Conservation (phyloP, 2,888 invertebrate species). For the Autographa gamma region DNA sequence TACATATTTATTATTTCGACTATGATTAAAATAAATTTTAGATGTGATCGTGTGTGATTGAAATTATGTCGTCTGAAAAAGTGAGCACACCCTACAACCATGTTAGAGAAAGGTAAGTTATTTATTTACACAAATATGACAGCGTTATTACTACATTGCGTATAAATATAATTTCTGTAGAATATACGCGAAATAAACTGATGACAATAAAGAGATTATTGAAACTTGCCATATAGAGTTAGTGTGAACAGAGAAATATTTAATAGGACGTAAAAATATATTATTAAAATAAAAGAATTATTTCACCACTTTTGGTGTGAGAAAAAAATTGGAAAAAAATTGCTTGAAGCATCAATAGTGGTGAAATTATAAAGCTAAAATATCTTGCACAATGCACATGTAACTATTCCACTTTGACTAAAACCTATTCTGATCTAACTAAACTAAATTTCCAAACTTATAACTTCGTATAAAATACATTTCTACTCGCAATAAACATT, state of each 20-base stretch:
- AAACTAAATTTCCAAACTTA: background rate
- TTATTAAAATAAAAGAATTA: constrained; percentile 18
- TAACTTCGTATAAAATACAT: background rate
- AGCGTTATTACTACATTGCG: constrained; percentile 33
- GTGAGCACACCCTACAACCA: too few species aligned
- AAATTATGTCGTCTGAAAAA: too few species aligned
- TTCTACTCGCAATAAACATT: background rate
- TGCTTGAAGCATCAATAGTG: constrained; percentile 1
- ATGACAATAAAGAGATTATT: constrained; percentile 65
- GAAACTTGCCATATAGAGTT: constrained; percentile 57
- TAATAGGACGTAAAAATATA: constrained; percentile 39
- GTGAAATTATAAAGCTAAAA: constrained; percentile 16
- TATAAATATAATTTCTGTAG: constrained; percentile 17
- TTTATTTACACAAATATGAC: background rate
- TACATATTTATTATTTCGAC: too few species aligned
- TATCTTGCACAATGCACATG: constrained; percentile 33
- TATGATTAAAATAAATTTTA: too few species aligned
- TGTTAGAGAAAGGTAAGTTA: background rate
- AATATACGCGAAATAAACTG: constrained; percentile 36
- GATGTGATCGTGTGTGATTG: too few species aligned
- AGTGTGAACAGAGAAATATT: constrained; percentile 55
- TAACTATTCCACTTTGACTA: constrained; percentile 35
- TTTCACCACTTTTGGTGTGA: constrained; percentile 16
- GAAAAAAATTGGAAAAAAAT: background rate
- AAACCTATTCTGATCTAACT: background rate